phyloP scores from a whole-genome alignment of 2,113 vertebrate species.

The Mandrillus leucophaeus region DNA sequence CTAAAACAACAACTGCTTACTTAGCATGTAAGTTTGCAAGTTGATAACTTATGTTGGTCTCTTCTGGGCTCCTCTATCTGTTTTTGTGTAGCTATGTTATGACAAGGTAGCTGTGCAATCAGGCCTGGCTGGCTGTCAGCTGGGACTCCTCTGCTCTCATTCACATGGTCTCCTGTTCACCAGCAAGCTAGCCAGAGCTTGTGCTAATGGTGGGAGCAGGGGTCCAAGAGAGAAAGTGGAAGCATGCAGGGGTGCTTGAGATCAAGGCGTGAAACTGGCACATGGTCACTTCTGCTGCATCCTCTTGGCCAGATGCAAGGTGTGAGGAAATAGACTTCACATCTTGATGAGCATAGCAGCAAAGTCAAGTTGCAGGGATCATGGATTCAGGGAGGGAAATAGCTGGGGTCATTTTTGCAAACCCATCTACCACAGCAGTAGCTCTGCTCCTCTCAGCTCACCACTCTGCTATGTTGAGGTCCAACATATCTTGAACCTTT shows the following conservation, averaged over 20 bases:
- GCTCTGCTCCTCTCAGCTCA: background rate
- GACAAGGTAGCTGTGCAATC: background rate
- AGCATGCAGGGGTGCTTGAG: background rate
- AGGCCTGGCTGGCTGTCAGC: background rate
- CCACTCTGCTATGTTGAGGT: background rate
- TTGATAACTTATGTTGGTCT: background rate
- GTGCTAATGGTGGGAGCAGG: background rate
- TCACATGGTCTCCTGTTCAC: background rate
- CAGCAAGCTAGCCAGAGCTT: background rate
- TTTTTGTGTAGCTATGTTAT: background rate
- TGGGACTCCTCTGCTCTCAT: background rate
- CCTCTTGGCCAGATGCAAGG: background rate
- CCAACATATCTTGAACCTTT: background rate
- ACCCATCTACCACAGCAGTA: background rate
- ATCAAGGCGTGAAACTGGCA: too few species aligned
- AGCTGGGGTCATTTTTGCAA: background rate
- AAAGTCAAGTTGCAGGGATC: background rate
- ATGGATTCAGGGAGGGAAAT: background rate
- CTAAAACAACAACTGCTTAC: background rate
- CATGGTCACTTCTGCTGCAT: background rate
- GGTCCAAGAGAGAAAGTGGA: background rate
- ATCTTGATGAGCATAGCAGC: background rate
- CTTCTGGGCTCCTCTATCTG: background rate
- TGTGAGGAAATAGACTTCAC: background rate
- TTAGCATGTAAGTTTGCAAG: background rate